phyloP scores from a whole-genome alignment of 2,113 vertebrate genomes.

The Rhombomys opimus region DNA sequence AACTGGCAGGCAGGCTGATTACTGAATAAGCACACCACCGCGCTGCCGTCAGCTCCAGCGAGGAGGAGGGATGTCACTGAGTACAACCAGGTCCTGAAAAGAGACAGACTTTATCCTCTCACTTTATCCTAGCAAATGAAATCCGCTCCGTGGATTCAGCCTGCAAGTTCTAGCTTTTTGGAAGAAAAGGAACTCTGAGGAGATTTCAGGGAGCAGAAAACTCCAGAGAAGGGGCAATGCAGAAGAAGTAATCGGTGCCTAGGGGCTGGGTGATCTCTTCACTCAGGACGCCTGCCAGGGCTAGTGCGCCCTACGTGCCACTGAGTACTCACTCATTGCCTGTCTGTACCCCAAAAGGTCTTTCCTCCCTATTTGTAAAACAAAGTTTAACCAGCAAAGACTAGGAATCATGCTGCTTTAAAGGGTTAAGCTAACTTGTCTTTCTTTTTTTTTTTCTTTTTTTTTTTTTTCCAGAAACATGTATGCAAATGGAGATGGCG shows the following conservation, averaged over 20 bases:
- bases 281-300: not conserved
- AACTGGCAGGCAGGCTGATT: constrained; percentile 13
- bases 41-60: not conserved
- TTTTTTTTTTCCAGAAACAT: not conserved
- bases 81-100: not conserved
- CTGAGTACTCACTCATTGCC: not conserved
- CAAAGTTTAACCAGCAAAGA: not conserved
- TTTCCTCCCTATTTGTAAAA: not conserved
- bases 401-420: not conserved
- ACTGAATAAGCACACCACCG: constrained; percentile 29
- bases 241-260: not conserved
- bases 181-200: not conserved
- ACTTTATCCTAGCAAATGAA: not conserved
- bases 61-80: not conserved
- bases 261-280: not conserved
- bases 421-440: not conserved
- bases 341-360: not conserved
- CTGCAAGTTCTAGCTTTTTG: not conserved
- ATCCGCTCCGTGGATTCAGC: not conserved
- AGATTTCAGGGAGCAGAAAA: constrained; percentile 8
- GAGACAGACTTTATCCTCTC: not conserved
- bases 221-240: not conserved
- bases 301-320: not conserved
- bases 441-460: not conserved
- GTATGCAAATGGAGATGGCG: not conserved